Evolutionary conservation across 2,797 vertebrate species (phyloP), one percentile per base, ranked within the genome.

Genomic region (Chloroceryle inda): DNA sequence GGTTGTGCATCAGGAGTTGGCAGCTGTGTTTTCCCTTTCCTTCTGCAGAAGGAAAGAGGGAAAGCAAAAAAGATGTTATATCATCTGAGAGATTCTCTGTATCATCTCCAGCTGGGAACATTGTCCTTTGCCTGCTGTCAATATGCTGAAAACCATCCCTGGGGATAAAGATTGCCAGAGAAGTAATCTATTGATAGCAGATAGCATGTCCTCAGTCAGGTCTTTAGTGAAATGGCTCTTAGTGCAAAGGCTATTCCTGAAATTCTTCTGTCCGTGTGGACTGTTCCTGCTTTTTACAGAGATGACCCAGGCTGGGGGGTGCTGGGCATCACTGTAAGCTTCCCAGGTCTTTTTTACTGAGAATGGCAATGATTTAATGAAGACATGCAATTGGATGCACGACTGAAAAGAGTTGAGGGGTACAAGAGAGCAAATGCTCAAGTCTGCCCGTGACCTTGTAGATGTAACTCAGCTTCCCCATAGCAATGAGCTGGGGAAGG

Each of bases 251-350:
- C 31, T 20, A 6, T 50, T 74, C n/a, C 52, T 35, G 18, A 31
- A 74, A 55, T 45, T 50, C 18, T 35, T 80, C n/a, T 59, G 13
- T 59, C 59, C 58, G 1, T 22, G 2, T 3, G 18, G 16, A 27
- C 19, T 26, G 8, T 8, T 33, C 23, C 35, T 59, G 50, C 45
- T 62, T 38, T 64, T 56, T 61, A 37, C 27, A 42, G 53, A 73
- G 5, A 8, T 33, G 15, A 22, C 2, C 8, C 14, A 29, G 21
- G 11, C 5, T 49, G 10, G 9, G 8, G 6, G 1, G 1, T 11
- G 6, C 40, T 76, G 50, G 18, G 47, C 33, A 74, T 9, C 16
- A 61, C 17, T 2, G 0, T 31, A 33, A 61, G 19, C 26, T 35
- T 81, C 44, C 13, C 13, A n/a, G 23, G 12, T 14, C 44, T 59